Evolutionary conservation across 2,888 invertebrate species (phyloP).

Genomic region (Lithophane socia): DNA sequence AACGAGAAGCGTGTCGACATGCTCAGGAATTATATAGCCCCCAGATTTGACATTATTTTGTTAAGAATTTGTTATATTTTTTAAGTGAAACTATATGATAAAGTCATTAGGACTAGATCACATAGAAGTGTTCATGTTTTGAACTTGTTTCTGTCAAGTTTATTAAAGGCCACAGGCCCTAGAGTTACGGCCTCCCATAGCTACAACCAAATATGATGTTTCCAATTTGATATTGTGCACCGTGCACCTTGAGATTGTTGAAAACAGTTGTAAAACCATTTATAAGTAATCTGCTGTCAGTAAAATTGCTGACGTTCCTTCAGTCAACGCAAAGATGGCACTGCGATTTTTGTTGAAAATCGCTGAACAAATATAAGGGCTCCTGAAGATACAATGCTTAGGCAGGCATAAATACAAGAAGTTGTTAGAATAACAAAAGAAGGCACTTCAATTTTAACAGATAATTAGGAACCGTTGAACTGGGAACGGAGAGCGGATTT

Average conservation of each 20-base stretch:
- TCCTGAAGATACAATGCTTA: slow-evolving; percentile 13
- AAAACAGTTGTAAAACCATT: neutral
- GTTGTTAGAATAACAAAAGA: slow-evolving; percentile 25
- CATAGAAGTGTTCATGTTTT: neutral
- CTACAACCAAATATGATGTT: neutral
- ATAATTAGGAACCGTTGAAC: slow-evolving; percentile 29
- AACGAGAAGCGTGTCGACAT: slow-evolving; percentile 52
- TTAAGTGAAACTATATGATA: slow-evolving; percentile 4
- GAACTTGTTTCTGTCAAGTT: neutral
- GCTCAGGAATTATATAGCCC: slow-evolving; percentile 28
- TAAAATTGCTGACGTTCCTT: neutral
- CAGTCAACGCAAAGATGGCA: neutral
- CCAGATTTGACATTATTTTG: slow-evolving; percentile 16
- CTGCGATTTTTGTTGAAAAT: neutral
- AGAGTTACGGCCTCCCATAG: neutral
- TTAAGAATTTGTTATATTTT: slow-evolving; percentile 14
- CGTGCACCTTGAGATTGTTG: neutral
- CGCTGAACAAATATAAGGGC: slow-evolving; percentile 6
- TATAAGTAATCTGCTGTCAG: neutral
- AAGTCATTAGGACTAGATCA: neutral
- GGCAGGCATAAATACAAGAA: slow-evolving; percentile 19
- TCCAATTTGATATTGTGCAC: neutral
- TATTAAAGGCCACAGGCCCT: neutral
- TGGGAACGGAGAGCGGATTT: neutral
- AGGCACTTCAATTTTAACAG: slow-evolving; percentile 24